Evolutionary conservation across 2,797 vertebrate species (phyloP).

Genomic region (Lepus townsendii): DNA sequence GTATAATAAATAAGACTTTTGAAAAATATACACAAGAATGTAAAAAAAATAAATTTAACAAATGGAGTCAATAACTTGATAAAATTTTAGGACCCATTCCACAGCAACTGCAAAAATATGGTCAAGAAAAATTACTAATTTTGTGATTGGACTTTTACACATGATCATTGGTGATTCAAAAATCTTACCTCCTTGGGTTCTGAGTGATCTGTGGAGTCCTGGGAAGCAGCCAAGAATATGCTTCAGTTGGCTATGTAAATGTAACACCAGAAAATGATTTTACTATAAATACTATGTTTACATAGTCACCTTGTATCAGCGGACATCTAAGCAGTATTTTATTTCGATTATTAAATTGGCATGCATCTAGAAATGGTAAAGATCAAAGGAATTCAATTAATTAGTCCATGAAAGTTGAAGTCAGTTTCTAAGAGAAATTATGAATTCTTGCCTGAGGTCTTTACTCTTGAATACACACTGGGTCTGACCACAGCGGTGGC

Average conservation of each 20-base stretch:
- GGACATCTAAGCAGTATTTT: conserved; percentile 31
- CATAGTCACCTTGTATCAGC: not conserved
- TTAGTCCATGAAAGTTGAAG: conserved; percentile 3
- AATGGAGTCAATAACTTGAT: conserved; percentile 21
- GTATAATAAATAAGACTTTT: conserved; percentile 58
- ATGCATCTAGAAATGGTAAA: conserved; percentile 31
- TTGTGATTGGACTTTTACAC: not conserved
- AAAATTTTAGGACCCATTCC: conserved; percentile 41
- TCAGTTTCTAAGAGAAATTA: conserved; percentile 51
- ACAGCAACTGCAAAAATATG: conserved; percentile 27
- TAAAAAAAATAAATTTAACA: not conserved
- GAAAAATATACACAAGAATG: not conserved
- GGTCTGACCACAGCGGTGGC: not conserved
- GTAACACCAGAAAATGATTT: conserved; percentile 44
- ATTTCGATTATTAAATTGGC: conserved; percentile 45
- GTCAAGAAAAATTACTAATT: conserved; percentile 35
- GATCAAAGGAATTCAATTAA: not conserved
- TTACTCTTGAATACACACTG: not conserved
- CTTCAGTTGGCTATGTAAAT: conserved; percentile 35
- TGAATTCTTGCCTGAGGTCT: not conserved
- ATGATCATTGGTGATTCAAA: conserved; percentile 31
- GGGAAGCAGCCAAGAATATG: conserved; percentile 25
- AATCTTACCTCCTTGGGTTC: conserved; percentile 52
- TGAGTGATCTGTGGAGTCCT: conserved; percentile 45
- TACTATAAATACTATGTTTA: conserved; percentile 41